Conservation (phyloP, 1,140 invertebrate genomes). For the Wasmannia auropunctata region DNA sequence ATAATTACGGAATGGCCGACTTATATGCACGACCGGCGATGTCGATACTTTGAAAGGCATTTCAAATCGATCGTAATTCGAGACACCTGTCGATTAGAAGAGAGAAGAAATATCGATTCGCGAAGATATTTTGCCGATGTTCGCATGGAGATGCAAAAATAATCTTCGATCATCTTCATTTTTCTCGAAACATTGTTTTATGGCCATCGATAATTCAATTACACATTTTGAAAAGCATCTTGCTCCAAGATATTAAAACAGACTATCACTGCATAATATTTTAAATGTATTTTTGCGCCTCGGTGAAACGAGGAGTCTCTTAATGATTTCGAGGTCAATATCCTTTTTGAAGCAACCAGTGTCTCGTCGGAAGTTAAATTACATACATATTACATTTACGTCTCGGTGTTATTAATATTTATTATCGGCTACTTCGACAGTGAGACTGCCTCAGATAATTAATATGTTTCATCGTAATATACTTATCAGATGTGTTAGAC, state of each 20-base stretch:
- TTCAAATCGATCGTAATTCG: conserved; percentile 1
- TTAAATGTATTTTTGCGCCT: background rate
- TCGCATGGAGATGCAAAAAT: background rate
- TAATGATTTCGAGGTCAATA: background rate
- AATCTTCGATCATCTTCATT: background rate
- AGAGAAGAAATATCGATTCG: background rate
- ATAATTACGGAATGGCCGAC: conserved; percentile 35
- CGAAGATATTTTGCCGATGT: background rate
- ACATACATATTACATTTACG: background rate
- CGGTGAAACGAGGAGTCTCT: background rate
- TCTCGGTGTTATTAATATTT: conserved; percentile 5
- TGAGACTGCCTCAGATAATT: conserved; percentile 13
- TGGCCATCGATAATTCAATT: background rate
- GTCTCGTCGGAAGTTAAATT: background rate
- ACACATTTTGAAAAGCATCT: background rate
- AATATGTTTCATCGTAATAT: conserved; percentile 41
- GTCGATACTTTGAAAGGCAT: background rate
- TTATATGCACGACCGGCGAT: background rate
- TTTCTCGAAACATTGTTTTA: background rate
- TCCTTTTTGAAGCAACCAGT: background rate
- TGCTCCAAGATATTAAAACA: background rate
- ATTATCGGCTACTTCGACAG: conserved; percentile 7
- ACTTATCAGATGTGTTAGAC: conserved; percentile 52
- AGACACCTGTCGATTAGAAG: background rate
- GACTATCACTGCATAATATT: background rate